Evolutionary conservation across 2,888 invertebrate genomes (phyloP), one percentile per base, ranked within the genome.

Genomic region (Drosophila melanosoma): DNA sequence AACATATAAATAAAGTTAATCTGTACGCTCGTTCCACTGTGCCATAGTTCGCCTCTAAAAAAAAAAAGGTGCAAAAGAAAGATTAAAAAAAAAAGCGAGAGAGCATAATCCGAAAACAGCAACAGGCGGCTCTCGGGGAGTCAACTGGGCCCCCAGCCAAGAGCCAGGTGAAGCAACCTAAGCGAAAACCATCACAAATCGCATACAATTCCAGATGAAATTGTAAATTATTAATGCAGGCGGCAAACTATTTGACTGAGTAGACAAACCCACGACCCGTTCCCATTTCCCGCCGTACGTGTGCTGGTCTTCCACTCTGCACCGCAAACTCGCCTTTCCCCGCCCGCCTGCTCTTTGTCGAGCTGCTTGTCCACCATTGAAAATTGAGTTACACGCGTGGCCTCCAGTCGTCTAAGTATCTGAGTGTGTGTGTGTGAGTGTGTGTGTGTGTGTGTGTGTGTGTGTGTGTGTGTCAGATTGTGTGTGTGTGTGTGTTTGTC

Each of bases 161-260:
- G 33, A 59, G 62, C 64, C 58, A 67, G 59, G 68, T 71, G 73
- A 54, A 69, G 76, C 73, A 68, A 71, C 68, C 80, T 85, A 81
- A 86, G 82, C 83, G 83, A 85, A 84, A 89, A 91, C 83, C 91
- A 92, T 86, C 92, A 82, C 92, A 90, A 91, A 91, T 91, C 91
- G 92, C 83, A 83, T 82, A 91, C 92, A 91, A 91, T 91, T 90
- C 89, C 82, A 91, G 90, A 90, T 91, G 91, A 91, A 89, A 92
- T 90, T 91, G 90, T 92, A 84, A 92, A 91, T 91, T 92, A 91
- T 92, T 92, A 92, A 91, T 92, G 90, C 88, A 86, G 82, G 76
- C 81, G 79, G 81, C 80, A 82, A 90, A 87, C 87, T 90, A 88
- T 90, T 90, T 89, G 91, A 88, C 81, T 85, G 80, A 89, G 85